Evolutionary conservation across 2,888 invertebrate species (phyloP), one percentile per base, ranked within the genome.

Genomic region (Zaprionus obscuricornis): DNA sequence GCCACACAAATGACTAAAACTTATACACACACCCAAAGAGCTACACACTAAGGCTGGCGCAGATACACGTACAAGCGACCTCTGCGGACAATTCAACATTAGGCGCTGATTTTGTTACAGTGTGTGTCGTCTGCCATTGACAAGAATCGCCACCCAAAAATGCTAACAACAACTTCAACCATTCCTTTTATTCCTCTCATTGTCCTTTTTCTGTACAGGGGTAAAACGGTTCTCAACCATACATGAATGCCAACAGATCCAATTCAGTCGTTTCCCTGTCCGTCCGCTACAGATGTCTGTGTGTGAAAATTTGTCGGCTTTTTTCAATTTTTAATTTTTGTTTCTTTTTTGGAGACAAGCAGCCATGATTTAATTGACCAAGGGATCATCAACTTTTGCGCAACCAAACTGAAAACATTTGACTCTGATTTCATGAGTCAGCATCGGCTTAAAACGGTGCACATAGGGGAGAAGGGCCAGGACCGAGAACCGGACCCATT

Each of bases 361-460:
- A 52, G 47, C 50, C 62, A 78, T 76, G 86, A 88, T 88, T 89
- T 88, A 89, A 89, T 89, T 90, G 88, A 89, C 88, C 86, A 84
- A 82, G 84, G 87, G 76, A 88, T 88, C 88, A 87, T 88, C 87
- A 89, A 88, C 75, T 86, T 85, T 78, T 82, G 83, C 67, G 69
- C 88, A 87, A 86, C 88, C 85, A 88, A 76, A 87, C 87, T 76
- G 82, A 86, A 86, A 88, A 74, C 81, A 82, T 87, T 87, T 86
- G 87, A 88, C 87, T 83, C 87, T 87, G 87, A 89, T 87, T 87
- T 84, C 81, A 79, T 85, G 83, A 87, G 84, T 88, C 88, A 87
- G 86, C 87, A 73, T 74, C 74, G 78, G 47, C 52, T 18, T 34
- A 22, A 42, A 26, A 33, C 42, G 17, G 36, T 29, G 11, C 13